Percentiles rank a stretch among this genome's conserved stretches.
Evolutionary conservation across 2,113 vertebrate species (phyloP).

Genomic region (Pluvianellus socialis): DNA sequence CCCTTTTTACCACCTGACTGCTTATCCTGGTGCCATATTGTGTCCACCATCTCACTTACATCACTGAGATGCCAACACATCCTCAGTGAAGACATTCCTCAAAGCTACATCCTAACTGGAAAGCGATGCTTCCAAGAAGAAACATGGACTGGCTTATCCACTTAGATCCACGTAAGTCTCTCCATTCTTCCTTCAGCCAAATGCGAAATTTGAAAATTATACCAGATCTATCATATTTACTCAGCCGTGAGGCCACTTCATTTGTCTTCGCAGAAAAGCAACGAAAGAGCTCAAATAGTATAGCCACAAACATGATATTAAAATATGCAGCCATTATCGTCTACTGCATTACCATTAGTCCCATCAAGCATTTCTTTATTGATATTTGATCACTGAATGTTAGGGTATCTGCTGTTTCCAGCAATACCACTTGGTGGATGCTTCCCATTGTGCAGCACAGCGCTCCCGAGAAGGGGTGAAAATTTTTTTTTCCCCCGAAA

Average conservation of each 20-base stretch:
- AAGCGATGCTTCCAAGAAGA: background rate
- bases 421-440: background rate
- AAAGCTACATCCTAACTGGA: background rate
- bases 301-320: background rate
- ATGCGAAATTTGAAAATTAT: background rate
- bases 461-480: accelerated
- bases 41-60: background rate
- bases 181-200: background rate
- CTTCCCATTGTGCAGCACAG: background rate
- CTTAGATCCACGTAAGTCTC: background rate
- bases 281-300: background rate
- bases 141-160: background rate
- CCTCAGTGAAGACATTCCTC: background rate
- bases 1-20: background rate
- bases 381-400: background rate
- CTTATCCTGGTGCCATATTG: background rate
- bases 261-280: background rate
- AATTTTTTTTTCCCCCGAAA: background rate
- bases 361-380: background rate
- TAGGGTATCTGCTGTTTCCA: background rate
- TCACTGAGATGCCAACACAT: background rate
- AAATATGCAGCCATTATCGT: background rate
- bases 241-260: background rate
- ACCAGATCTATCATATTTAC: background rate
- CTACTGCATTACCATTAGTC: background rate